phyloP scores from a whole-genome alignment of 2,888 invertebrate species.

The Pyrrhia umbra region DNA sequence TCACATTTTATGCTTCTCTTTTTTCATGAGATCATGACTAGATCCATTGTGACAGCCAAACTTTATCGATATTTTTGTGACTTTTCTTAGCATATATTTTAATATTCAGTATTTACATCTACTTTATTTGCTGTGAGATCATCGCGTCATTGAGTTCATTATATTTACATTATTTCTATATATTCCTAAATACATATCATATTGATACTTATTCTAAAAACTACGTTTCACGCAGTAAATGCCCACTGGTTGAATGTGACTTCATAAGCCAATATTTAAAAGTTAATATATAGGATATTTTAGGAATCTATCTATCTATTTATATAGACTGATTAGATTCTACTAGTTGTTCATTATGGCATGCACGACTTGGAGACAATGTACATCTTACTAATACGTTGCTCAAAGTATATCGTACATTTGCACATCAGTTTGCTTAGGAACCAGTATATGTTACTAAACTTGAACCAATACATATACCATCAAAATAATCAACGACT shows the following conservation, averaged over 20 bases:
- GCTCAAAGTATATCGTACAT: conserved; percentile 18
- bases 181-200: conserved; percentile 7
- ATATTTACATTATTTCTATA: conserved; percentile 51
- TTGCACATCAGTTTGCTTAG: not conserved
- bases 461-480: no score
- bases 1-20: conserved; percentile 37
- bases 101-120: conserved; percentile 45
- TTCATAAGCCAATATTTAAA: conserved; percentile 19
- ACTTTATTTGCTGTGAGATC: conserved; percentile 54
- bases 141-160: conserved; percentile 50
- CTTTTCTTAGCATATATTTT: conserved; percentile 11
- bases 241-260: conserved; percentile 35
- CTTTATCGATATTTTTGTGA: conserved; percentile 2
- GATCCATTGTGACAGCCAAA: conserved; percentile 4
- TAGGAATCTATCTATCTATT: not conserved
- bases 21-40: conserved; percentile 6
- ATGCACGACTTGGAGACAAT: conserved; percentile 9
- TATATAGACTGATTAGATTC: not conserved
- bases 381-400: conserved; percentile 28
- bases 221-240: conserved; percentile 48
- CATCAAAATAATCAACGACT: not conserved
- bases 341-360: not conserved
- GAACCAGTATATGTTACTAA: not conserved
- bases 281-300: conserved; percentile 9
- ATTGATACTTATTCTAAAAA: conserved; percentile 6